A percentile compares a stretch with the other conserved stretches of the same genome.
Conservation (phyloP, 2,797 vertebrate species). For the Neoniphon sammara region DNA sequence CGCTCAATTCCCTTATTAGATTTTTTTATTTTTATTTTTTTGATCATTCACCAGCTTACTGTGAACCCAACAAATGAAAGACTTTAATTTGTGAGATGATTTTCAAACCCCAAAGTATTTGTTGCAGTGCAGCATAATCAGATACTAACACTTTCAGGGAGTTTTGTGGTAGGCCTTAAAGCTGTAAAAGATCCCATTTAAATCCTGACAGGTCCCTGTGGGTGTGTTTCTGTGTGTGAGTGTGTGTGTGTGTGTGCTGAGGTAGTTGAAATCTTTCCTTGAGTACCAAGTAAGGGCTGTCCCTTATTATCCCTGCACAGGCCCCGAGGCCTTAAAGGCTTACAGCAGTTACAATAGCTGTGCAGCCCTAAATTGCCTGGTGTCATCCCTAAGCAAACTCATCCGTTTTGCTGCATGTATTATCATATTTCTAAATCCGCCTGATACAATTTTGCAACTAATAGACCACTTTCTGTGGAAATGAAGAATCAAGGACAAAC, state of each 20-base stretch:
- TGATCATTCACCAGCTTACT: background rate
- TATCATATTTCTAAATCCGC: conserved; percentile 63
- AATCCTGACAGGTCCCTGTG: background rate
- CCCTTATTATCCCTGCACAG: conserved; percentile 32
- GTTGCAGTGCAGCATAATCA: background rate
- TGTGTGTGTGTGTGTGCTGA: conserved; percentile 3
- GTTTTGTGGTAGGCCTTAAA: conserved; percentile 9
- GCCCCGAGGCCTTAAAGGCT: conserved; percentile 28
- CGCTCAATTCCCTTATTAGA: background rate
- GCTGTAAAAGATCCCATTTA: conserved; percentile 25
- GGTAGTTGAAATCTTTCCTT: conserved; percentile 15
- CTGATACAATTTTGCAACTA: conserved; percentile 57
- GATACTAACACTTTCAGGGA: conserved; percentile 18
- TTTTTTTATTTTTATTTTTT: background rate
- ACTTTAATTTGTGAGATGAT: background rate
- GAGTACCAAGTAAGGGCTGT: background rate
- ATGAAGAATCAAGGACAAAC: conserved; percentile 60
- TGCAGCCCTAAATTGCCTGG: conserved; percentile 41
- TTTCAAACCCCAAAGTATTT: background rate
- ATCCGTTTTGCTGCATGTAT: conserved; percentile 52
- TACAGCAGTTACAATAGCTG: conserved; percentile 25
- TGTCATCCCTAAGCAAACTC: conserved; percentile 47
- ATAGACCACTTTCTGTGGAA: conserved; percentile 63
- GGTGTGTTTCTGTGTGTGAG: background rate
- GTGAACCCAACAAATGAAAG: background rate